These are phyloP conservation scores for Pandemis heparana DNA, from an alignment of 2,888 invertebrate species.

Conservation along the genomic window DNA sequence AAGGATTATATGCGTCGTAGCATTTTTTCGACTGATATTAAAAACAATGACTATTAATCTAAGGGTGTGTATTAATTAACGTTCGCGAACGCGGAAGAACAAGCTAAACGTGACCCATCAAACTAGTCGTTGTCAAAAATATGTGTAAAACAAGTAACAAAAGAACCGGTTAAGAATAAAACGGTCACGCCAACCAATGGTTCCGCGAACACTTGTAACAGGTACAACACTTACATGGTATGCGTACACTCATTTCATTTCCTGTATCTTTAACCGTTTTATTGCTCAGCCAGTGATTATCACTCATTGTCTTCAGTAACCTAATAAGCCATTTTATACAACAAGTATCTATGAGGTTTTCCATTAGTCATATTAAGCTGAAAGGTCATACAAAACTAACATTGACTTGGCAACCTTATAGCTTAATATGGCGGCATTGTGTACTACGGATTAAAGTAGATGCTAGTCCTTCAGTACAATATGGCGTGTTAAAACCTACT, in stretches of 20 bases:
- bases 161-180: constrained; percentile 36
- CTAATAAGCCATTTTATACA: constrained; percentile 6
- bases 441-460: constrained; percentile 13
- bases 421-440: constrained; percentile 29
- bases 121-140: constrained; percentile 42
- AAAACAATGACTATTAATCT: constrained; percentile 5
- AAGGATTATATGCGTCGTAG: constrained; percentile 1
- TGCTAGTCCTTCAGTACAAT: constrained; percentile 20
- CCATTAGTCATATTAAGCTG: constrained; percentile 13
- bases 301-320: background rate
- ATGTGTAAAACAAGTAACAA: constrained; percentile 40
- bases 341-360: constrained; percentile 4
- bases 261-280: background rate
- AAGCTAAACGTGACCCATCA: constrained; percentile 39
- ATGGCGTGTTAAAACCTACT: constrained; percentile 9
- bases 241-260: background rate
- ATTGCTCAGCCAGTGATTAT: background rate
- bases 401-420: constrained; percentile 27
- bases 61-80: constrained; percentile 25
- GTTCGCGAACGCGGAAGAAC: constrained; percentile 29
- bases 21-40: background rate
- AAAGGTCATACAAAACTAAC: constrained; percentile 24
- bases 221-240: background rate
- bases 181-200: constrained; percentile 2
- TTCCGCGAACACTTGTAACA: constrained; percentile 18